A percentile compares a stretch with the other conserved stretches of the same genome.
Evolutionary conservation across 2,113 vertebrate species (phyloP).

Genomic region (Corythoichthys haematopterus): DNA sequence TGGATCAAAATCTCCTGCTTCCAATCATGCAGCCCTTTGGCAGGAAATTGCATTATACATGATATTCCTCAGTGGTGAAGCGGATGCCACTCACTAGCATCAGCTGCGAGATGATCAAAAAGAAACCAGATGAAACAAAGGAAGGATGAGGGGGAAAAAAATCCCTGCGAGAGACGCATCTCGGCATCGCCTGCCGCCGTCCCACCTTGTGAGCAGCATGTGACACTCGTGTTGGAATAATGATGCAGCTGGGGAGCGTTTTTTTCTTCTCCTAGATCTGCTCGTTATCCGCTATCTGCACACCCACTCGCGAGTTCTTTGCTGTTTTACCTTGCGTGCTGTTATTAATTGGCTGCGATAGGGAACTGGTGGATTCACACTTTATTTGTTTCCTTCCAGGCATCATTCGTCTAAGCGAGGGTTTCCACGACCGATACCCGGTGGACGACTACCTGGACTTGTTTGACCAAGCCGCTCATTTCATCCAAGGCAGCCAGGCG

Average conservation of each 20-base stretch:
- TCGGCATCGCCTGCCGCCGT: neutral
- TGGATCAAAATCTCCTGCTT: neutral
- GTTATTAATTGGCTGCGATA: conserved; percentile 33
- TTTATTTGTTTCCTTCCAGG: conserved; percentile 59
- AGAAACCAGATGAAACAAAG: neutral
- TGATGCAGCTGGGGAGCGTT: conserved; percentile 25
- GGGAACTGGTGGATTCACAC: neutral
- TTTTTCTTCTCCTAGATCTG: conserved; percentile 21
- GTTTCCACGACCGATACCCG: conserved; percentile 83
- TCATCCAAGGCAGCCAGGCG: conserved; percentile 81
- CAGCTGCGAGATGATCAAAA: conserved; percentile 23
- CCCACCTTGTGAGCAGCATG: conserved; percentile 9
- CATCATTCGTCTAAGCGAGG: conserved; percentile 84
- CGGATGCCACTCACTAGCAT: conserved; percentile 11
- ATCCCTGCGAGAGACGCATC: neutral
- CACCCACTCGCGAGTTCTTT: neutral
- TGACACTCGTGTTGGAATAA: conserved; percentile 29
- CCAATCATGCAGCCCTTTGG: neutral
- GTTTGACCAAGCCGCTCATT: conserved; percentile 86
- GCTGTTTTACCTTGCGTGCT: conserved; percentile 26
- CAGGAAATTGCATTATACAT: neutral
- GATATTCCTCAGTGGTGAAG: neutral
- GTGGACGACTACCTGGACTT: conserved; percentile 93
- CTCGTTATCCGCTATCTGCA: conserved; percentile 41
- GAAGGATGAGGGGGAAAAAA: neutral